Base-by-base conservation (phyloP, 2,888 invertebrate genomes). In the Lumbricus terrestris region DNA sequence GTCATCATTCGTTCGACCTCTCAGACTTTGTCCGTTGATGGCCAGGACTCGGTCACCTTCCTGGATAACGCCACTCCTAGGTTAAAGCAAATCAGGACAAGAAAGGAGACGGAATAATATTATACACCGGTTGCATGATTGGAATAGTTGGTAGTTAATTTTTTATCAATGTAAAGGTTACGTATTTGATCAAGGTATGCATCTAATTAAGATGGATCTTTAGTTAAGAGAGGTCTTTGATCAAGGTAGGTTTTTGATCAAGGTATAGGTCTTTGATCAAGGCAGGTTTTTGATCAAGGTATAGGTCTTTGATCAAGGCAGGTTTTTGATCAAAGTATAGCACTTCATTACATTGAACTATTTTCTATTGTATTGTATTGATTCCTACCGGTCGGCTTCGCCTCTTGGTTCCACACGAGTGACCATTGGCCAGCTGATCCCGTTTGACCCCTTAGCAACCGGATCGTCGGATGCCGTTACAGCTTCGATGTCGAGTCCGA, bases 31-130 rank as follows among this genome's bases (percentile, higher is more conserved):
- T 47, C 97, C 97, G 94, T 98, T 98, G 89, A 98, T 96, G 6
- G 97, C 96, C 95, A 98, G 96, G 29, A 98, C 96, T 91, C 98
- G 96, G 94, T 98, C 98, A 89, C 98, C 97, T 83, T 95, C 95
- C 92, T 95, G 95, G 16, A 95, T 92, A n/a, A 95, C 93, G 34
- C 94, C 94, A 92, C 35, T 96, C 96, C 96, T 96, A 93, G n/a
- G n/a, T n/a, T 29, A 69, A 69, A n/a, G n/a, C 69, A n/a, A 16
- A 69, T 69, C 69, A 29, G n/a, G 69, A 11, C 69, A 69, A n/a
- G 29, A 69, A 69, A 69, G 29, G 13, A 11, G 69, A n/a, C 4
- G n/a, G 29, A 69, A 8, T 4, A 42, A 42, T 42, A 42, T n/a
- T n/a, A n/a, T n/a, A n/a, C n/a, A n/a, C n/a, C n/a, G n/a, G n/a